Base-by-base conservation (phyloP, 2,888 invertebrate genomes). In the Nycteola revayana region DNA sequence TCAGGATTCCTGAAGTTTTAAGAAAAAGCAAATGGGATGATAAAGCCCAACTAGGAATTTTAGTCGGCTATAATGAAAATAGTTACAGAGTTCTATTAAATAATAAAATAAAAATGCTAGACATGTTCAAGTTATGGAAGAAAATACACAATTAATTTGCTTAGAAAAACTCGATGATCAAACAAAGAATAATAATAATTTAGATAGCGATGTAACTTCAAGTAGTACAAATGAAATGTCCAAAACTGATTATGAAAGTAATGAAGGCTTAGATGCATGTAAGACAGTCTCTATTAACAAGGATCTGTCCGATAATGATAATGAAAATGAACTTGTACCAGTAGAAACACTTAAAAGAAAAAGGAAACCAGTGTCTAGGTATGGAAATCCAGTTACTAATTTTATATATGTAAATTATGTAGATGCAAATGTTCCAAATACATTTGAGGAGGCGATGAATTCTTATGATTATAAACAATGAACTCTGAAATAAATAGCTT, bases 371-470 rank as follows among this genome's bases (percentile, higher is more conserved):
- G 25, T 34, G 18, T 25, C 10, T 24, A 27, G 28, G 24, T 34
- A 34, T 34, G 24, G 24, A 28, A 24, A 28, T 25, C 22, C 28
- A 23, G 20, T 34, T 11, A 14, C 28, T 10, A 7, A 28, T 28
- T 28, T 14, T 28, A 24, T 29, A 10, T 29, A 29, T 29, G 60
- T 54, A 0, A 61, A 65, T 29, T 46, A 52, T 36, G 10, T 36
- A 43, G 49, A 55, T 54, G 60, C 59, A 25, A 45, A 42, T 34
- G 40, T 40, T 28, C 65, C 60, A 36, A 31, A 31, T 37, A 60
- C 32, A 27, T 66, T 52, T 52, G 42, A 66, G 32, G 60, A 62
- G 47, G 63, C 64, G 34, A 56, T 57, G 9, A 59, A 31, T 11
- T 50, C 46, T 25, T 0, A 41, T 28, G 56, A 65, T 18, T 1